Conservation (phyloP, 1,140 invertebrate species). For the Physella acuta region DNA sequence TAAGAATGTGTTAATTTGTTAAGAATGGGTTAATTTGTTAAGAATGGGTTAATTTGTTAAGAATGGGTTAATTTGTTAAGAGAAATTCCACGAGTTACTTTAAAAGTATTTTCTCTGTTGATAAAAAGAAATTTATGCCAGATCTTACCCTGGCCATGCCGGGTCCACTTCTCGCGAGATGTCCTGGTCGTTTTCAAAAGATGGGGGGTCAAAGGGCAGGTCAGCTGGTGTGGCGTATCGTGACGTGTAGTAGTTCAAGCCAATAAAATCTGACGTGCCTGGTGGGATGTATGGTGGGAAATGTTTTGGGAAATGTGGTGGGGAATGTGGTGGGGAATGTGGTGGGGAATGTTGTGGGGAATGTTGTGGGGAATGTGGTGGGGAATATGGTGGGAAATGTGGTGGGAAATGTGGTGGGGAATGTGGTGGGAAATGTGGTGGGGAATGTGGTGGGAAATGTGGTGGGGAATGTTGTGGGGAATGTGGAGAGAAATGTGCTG, state of each 20-base stretch:
- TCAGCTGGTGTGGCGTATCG: conserved; percentile 5
- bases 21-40: background rate
- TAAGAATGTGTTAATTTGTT: background rate
- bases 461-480: too few relatives aligned
- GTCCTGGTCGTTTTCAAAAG: conserved; percentile 29
- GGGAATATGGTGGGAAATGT: too few relatives aligned
- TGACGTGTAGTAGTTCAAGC: background rate
- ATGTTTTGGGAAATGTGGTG: background rate
- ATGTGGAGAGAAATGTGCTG: too few relatives aligned
- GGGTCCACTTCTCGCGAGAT: conserved; percentile 31
- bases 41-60: background rate
- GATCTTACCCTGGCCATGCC: conserved; percentile 31
- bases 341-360: background rate
- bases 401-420: too few relatives aligned
- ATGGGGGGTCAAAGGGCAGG: conserved; percentile 24
- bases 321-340: background rate
- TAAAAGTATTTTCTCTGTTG: background rate
- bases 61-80: background rate
- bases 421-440: too few relatives aligned
- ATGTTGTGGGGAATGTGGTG: background rate
- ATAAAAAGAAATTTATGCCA: background rate
- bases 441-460: too few relatives aligned
- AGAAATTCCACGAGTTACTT: background rate
- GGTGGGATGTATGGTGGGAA: background rate
- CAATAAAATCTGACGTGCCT: background rate